These are phyloP conservation scores for Drosophila miranda DNA, from an alignment of 1,140 invertebrate genomes.

Conservation along the genomic window DNA sequence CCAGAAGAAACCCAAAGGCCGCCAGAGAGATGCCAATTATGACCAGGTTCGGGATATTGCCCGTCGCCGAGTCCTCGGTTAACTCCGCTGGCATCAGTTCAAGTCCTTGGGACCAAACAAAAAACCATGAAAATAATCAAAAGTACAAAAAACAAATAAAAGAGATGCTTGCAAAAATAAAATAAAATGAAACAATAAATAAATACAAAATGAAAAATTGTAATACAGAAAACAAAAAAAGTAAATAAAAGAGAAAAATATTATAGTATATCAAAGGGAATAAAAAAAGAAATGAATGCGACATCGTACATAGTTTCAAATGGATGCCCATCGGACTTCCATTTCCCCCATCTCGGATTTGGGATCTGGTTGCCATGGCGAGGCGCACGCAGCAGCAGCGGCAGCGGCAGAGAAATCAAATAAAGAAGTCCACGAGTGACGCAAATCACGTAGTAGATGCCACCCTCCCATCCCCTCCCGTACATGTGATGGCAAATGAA, in stretches of 20 bases:
- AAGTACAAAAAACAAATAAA: slow-evolving; percentile 28
- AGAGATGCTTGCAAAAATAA: slow-evolving; percentile 68
- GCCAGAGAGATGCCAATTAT: slow-evolving; percentile 92
- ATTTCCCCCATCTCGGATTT: background rate
- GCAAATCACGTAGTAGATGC: slow-evolving; percentile 66
- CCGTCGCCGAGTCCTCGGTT: slow-evolving; percentile 84
- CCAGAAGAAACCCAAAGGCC: slow-evolving; percentile 89
- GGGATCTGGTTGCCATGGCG: slow-evolving; percentile 38
- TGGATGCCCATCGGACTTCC: background rate
- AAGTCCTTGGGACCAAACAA: slow-evolving; percentile 79
- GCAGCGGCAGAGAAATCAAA: slow-evolving; percentile 40
- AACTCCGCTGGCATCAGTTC: slow-evolving; percentile 87
- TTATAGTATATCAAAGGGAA: slow-evolving; percentile 78
- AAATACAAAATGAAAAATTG: slow-evolving; percentile 80
- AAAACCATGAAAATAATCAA: slow-evolving; percentile 27
- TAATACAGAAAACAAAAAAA: slow-evolving; percentile 81
- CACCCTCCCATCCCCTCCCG: background rate
- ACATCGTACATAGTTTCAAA: slow-evolving; percentile 3
- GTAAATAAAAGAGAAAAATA: slow-evolving; percentile 71
- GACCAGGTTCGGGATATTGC: slow-evolving; percentile 88
- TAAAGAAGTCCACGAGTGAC: slow-evolving; percentile 55
- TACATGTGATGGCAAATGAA: slow-evolving; percentile 72
- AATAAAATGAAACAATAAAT: slow-evolving; percentile 81
- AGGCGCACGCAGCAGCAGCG: slow-evolving; percentile 36
- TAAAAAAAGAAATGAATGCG: slow-evolving; percentile 20